A percentile compares a stretch with the other conserved stretches of the same genome.
Conservation (phyloP, 1,140 invertebrate genomes). For the Olivierus martensii region DNA sequence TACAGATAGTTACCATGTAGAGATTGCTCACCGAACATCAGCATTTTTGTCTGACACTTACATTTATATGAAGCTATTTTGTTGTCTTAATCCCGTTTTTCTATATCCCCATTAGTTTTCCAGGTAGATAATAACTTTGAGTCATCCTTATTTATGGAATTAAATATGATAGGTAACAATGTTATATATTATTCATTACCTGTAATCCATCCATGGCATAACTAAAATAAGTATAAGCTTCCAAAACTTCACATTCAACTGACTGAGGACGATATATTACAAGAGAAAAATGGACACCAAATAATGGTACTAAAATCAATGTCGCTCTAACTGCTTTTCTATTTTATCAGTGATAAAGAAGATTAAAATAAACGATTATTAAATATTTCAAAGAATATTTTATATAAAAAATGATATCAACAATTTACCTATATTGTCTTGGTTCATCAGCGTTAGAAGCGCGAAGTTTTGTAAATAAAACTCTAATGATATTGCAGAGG, state of each 20-base stretch:
- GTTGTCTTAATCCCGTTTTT: too few relatives aligned
- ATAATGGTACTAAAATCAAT: slow-evolving; percentile 41
- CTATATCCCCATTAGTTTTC: too few relatives aligned
- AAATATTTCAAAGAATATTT: background rate
- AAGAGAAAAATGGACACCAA: slow-evolving; percentile 42
- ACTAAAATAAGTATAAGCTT: slow-evolving; percentile 31
- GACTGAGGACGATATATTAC: slow-evolving; percentile 35
- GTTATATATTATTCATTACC: slow-evolving; percentile 19
- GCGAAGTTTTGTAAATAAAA: slow-evolving; percentile 16
- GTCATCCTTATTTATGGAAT: too few relatives aligned
- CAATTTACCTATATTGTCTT: slow-evolving; percentile 38
- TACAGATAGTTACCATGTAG: too few relatives aligned
- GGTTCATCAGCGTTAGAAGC: slow-evolving; percentile 35
- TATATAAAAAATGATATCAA: background rate
- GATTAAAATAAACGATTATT: background rate
- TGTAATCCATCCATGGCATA: slow-evolving; percentile 35
- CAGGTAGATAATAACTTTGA: too few relatives aligned
- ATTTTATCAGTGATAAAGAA: background rate
- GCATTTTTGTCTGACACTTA: too few relatives aligned
- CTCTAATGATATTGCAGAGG: slow-evolving; percentile 15
- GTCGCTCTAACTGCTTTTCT: slow-evolving; percentile 43
- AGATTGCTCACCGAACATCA: too few relatives aligned
- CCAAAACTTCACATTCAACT: slow-evolving; percentile 27
- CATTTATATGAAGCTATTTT: too few relatives aligned
- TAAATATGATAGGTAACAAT: too few relatives aligned